Base-by-base conservation (phyloP, 2,888 invertebrate species). In the Peribatodes rhomboidaria region DNA sequence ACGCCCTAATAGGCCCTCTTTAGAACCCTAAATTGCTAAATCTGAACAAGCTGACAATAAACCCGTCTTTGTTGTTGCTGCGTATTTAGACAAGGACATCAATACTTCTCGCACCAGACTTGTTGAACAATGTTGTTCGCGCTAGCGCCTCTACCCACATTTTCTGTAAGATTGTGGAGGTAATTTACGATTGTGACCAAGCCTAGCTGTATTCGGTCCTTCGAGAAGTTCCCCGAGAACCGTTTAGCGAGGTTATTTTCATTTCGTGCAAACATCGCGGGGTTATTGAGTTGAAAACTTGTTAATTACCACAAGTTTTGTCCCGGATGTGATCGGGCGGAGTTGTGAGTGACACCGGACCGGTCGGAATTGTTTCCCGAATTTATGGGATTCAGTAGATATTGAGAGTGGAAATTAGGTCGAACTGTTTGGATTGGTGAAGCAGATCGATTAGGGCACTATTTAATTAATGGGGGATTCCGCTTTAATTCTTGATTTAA, bases 221-320 rank as follows among this genome's bases (percentile, higher is more conserved):
- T 74, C 42, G 37, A 47, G 72, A 79, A 77, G 71, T 79, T 74
- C 56, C 60, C 63, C 66, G 77, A 77, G 79, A 84, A 83, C 77
- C 80, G 77, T 84, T 85, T 83, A 84, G 81, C 79, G 74, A 79
- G 85, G 83, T 85, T 84, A 86, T 82, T 86, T 83, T 82, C 79
- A 76, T 85, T 88, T 85, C 82, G 83, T 83, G 77, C 82, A 81
- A 84, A 87, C 85, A 85, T 85, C 80, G 84, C 80, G 81, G 79
- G 27, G 79, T 83, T 84, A 87, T 89, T 84, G 83, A 87, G 87
- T 87, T 85, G 80, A 77, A 78, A 89, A 88, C 83, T 89, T 83
- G 77, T 77, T 76, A 84, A 83, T 82, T 83, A 79, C 79, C 61
- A 53, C 63, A 69, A 68, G 67, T 62, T 55, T 61, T 53, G 58